Conservation (phyloP, 2,888 invertebrate genomes). For the Hypomecis atomaria region DNA sequence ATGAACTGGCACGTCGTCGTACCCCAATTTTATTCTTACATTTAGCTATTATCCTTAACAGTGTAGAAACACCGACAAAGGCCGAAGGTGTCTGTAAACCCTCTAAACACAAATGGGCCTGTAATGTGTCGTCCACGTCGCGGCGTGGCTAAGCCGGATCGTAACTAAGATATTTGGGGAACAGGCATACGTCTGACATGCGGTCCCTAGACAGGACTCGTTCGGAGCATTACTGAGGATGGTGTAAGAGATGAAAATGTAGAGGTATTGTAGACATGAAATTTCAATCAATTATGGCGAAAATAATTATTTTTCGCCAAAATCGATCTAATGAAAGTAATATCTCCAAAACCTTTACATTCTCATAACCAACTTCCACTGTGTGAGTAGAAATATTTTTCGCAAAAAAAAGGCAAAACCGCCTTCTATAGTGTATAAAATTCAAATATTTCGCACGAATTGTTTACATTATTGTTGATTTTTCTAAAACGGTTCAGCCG, state of each 20-base stretch:
- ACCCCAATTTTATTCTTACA: slow-evolving; percentile 17
- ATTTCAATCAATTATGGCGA: no score
- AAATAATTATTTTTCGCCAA: no score
- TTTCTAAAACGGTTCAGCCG: no score
- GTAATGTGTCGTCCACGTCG: slow-evolving; percentile 30
- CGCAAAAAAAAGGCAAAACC: no score
- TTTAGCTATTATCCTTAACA: slow-evolving; percentile 17
- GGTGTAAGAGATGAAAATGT: slow-evolving; percentile 45
- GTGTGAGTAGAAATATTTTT: no score
- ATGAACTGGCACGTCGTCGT: slow-evolving; percentile 2
- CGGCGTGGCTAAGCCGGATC: slow-evolving; percentile 44
- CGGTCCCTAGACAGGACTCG: slow-evolving; percentile 63
- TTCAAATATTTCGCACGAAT: no score
- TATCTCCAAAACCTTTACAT: no score
- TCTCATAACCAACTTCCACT: no score
- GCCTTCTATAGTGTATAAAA: no score
- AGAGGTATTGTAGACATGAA: no score
- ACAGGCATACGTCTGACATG: slow-evolving; percentile 66
- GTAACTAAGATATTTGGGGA: slow-evolving; percentile 69
- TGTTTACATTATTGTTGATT: no score
- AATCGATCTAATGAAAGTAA: no score
- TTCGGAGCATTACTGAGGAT: slow-evolving; percentile 61
- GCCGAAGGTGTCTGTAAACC: slow-evolving; percentile 26
- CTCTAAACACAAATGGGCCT: slow-evolving; percentile 32
- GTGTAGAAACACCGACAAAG: slow-evolving; percentile 18